Evolutionary conservation across 2,888 invertebrate species (phyloP), one percentile per base, ranked within the genome.

Genomic region (Brachyopa scutellaris): DNA sequence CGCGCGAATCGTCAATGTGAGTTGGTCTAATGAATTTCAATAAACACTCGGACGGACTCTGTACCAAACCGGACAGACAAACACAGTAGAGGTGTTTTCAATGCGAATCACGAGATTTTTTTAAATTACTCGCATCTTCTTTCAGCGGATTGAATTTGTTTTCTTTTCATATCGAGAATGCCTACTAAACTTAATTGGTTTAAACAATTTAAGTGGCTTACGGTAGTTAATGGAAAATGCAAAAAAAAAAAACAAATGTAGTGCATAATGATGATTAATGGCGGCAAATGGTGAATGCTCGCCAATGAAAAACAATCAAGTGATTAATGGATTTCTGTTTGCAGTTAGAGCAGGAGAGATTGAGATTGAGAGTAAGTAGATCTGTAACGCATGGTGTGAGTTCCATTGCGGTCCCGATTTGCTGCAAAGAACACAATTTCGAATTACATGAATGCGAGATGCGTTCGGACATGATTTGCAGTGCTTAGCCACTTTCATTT

Each of bases 221-320:
- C 47, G 69, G 49, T 47, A 47, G 51, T 66, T 53, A 31, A 45
- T 61, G 40, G 67, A 33, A 61, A 53, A 51, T 42, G n/a, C n/a
- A n/a, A n/a, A n/a, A n/a, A n/a, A n/a, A n/a, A n/a, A n/a, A n/a
- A n/a, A n/a, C n/a, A n/a, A n/a, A n/a, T n/a, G n/a, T n/a, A n/a
- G n/a, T n/a, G n/a, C 17, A 31, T 49, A 69, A 74, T 57, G 40
- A 62, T 74, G 79, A 74, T 80, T 62, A 73, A 73, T 79, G 66
- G 40, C 21, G 42, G 53, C 15, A 49, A 33, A 59, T 66, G 45
- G 51, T 6, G 15, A 21, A 51, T 26, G 47, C 33, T 21, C 64
- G 13, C 6, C n/a, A 13, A 33, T 21, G 21, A 61, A 26, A 55
- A 31, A 49, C 42, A 49, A 67, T 55, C 26, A 26, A 49, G 55